Evolutionary conservation across 2,888 invertebrate species (phyloP).

Genomic region (Eledone cirrhosa): DNA sequence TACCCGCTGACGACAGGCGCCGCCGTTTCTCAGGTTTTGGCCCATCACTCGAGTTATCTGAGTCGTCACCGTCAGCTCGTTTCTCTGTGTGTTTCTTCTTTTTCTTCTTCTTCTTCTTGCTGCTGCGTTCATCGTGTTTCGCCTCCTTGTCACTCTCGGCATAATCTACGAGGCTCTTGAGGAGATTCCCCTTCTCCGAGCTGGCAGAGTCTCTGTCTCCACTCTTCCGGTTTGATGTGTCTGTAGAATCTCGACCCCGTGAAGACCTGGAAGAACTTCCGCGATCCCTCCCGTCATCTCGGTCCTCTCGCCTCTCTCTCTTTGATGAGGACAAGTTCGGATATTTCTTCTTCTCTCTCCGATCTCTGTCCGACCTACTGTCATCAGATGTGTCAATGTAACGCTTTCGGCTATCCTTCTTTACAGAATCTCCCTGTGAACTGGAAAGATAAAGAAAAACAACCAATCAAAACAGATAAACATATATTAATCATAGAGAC

Average conservation of each 20-base stretch:
- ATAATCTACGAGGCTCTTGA: constrained; percentile 7
- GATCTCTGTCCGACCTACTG: background rate
- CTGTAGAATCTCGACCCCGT: background rate
- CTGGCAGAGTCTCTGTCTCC: background rate
- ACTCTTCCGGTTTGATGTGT: background rate
- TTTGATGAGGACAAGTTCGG: background rate
- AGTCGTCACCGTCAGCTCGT: background rate
- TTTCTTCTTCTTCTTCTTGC: constrained; percentile 8
- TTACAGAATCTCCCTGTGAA: background rate
- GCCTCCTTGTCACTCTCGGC: constrained; percentile 17
- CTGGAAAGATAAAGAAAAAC: background rate
- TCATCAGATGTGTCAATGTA: background rate
- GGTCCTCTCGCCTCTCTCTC: background rate
- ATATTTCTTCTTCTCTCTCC: constrained; percentile 16
- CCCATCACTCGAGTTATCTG: background rate
- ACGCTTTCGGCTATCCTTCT: background rate
- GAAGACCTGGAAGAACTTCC: constrained; percentile 3
- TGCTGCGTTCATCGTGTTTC: background rate
- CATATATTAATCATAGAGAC: background rate
- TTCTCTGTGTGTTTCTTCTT: constrained; percentile 4
- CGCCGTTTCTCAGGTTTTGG: background rate
- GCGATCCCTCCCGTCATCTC: background rate
- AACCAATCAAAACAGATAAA: background rate
- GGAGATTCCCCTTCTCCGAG: background rate
- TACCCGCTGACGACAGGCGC: background rate